Base-by-base conservation (phyloP, 2,113 vertebrate species). In the Oostethus manadensis region DNA sequence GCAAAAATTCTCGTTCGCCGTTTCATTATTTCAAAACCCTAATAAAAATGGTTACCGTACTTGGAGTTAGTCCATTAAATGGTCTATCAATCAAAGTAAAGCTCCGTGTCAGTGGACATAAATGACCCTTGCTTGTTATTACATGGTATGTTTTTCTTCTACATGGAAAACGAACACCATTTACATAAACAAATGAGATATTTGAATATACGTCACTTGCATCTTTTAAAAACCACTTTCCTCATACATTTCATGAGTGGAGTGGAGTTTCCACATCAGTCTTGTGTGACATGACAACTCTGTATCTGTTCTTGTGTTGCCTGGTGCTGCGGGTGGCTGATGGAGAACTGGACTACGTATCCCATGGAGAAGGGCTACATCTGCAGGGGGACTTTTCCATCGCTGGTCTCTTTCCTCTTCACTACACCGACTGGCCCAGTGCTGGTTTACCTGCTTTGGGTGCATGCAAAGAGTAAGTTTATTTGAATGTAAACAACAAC, bases 331-430 rank as follows among this genome's bases (percentile, higher is more conserved):
- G 64, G 43, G 48, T 64, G 15, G 56, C 38, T 38, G 16, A 66
- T 23, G 81, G 60, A 23, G 17, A 67, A 18, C 79, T 80, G 21
- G 78, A 76, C 35, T 69, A 68, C n/a, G 46, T 18, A 10, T 61
- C 78, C 56, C 58, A 67, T 15, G 63, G 58, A 17, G 54, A 60
- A 0, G 84, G 89, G 5, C 85, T 93, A 76, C 71, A 78, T 18
- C 70, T 89, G 56, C 51, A 77, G 0, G 92, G 92, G 0, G 82
- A 93, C 69, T 91, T 89, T 56, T 74, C 80, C 50, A 73, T 94
- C 1, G 84, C 89, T 2, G 92, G 93, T 6, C 73, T 93, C 49
- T 95, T 95, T 57, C 83, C 88, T 26, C 80, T 95, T 14, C 91
- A 92, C 56, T 67, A 86, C 51, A 45, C 54, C 1, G 14, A 56